A percentile compares a stretch with the other conserved stretches of the same genome.
These are phyloP conservation scores for Lamprotornis superbus DNA, from an alignment of 2,113 vertebrate species.

Conservation along the genomic window DNA sequence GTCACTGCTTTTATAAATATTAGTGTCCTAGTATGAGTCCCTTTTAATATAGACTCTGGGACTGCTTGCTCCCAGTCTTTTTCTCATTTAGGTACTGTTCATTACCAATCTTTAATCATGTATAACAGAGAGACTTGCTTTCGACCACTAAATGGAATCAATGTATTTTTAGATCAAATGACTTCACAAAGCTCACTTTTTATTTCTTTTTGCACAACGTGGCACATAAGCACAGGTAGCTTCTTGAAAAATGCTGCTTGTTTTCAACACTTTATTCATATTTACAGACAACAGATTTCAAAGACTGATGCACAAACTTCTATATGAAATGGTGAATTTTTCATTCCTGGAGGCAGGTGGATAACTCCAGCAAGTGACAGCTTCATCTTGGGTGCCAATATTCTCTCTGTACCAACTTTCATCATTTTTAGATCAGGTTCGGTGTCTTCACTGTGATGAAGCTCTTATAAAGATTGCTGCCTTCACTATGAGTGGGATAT, in stretches of 20 bases:
- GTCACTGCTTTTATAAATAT: background rate
- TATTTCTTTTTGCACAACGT: background rate
- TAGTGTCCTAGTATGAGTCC: background rate
- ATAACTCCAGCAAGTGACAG: constrained; percentile 44
- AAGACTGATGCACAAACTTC: background rate
- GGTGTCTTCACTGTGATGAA: constrained; percentile 46
- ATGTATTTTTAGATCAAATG: background rate
- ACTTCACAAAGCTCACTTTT: background rate
- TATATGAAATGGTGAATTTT: background rate
- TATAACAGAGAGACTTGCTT: background rate
- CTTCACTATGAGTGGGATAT: background rate
- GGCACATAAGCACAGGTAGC: background rate
- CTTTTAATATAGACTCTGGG: background rate
- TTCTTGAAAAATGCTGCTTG: background rate
- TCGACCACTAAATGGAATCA: background rate
- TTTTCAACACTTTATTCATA: background rate
- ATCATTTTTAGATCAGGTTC: constrained; percentile 58
- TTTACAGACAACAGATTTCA: background rate
- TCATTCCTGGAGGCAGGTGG: constrained; percentile 39
- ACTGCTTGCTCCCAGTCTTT: background rate
- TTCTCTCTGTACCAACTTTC: constrained; percentile 30
- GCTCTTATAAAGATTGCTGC: constrained; percentile 49
- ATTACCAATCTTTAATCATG: background rate
- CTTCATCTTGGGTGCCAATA: constrained; percentile 59
- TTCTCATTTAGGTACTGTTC: background rate